phyloP scores from a whole-genome alignment of 2,888 invertebrate genomes.

The Leptogaster cylindrica region DNA sequence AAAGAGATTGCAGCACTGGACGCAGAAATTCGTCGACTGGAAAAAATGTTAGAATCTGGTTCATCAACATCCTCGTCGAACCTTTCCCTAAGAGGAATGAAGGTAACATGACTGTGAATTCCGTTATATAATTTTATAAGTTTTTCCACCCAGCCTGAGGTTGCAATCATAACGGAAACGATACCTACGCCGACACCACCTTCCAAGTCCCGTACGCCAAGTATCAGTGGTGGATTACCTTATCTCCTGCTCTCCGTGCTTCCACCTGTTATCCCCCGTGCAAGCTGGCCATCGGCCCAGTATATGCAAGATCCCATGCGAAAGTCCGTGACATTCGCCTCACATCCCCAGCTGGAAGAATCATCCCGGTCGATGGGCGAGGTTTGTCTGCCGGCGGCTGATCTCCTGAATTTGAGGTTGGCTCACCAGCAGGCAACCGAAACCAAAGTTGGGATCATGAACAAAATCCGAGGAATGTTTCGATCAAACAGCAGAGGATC shows the following conservation, averaged over 20 bases:
- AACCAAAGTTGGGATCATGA: constrained; percentile 65
- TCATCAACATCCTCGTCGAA: constrained; percentile 66
- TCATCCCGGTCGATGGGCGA: constrained; percentile 52
- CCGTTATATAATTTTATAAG: neutral
- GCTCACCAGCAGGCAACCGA: constrained; percentile 65
- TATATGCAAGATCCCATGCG: constrained; percentile 66
- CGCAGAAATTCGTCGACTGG: constrained; percentile 77
- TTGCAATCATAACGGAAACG: constrained; percentile 55
- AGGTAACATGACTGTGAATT: constrained; percentile 49
- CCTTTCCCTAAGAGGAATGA: constrained; percentile 56
- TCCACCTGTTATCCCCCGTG: constrained; percentile 77
- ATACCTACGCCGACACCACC: constrained; percentile 30
- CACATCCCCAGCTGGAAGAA: constrained; percentile 70
- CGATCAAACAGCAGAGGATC: constrained; percentile 73
- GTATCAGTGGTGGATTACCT: constrained; percentile 73
- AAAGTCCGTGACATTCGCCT: constrained; percentile 71
- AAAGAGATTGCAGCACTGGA: constrained; percentile 81
- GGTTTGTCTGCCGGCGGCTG: constrained; percentile 66
- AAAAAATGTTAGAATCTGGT: constrained; percentile 72
- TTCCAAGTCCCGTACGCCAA: constrained; percentile 65
- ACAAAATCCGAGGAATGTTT: constrained; percentile 68
- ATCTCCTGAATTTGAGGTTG: constrained; percentile 66
- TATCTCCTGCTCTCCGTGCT: constrained; percentile 74
- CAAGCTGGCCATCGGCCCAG: constrained; percentile 79
- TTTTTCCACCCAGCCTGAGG: constrained; percentile 58